Base-by-base conservation (phyloP, 2,113 vertebrate genomes). In the Phrynosoma blainvillii region DNA sequence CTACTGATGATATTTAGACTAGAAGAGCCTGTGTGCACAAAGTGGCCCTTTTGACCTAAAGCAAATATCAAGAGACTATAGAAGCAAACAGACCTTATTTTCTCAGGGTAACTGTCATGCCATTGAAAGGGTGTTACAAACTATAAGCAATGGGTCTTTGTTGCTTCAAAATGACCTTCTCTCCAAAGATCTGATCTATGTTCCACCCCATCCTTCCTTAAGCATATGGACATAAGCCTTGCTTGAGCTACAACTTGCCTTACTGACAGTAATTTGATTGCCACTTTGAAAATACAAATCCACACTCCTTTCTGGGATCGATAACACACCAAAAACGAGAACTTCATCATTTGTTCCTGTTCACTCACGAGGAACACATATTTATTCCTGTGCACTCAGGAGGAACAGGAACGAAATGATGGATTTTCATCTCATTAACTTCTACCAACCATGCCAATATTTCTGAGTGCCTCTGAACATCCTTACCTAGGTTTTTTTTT, bases 1-100 rank as follows among this genome's bases (percentile, higher is more conserved):
- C 93, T 94, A 92, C 92, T 95, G 95, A 89, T 94, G 93, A 78
- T 82, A 82, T 91, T 94, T 84, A 86, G 82, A 93, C 84, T 86
- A 88, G 82, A 93, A 82, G 56, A 86, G n/a, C 83, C 56, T 84
- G 87, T 87, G 88, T 80, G 88, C 11, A 0, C 85, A 90, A 91
- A 84, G 83, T 85, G 27, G 47, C 84, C 89, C 88, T 79, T 12
- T 93, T 87, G 92, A 87, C 83, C 88, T 18, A 5, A 83, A 89
- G 73, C 77, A 90, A 87, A 93, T 90, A 89, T 91, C 93, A 90
- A 84, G 76, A 84, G 65, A 86, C 52, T 80, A 73, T 36, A 23
- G 86, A 91, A 93, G 90, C 42, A 27, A 84, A 91, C 42, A 74
- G 83, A 89, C 91, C 86, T 36, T 56, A 90, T 89, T 86, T 90